Conservation (phyloP, 2,797 vertebrate genomes). For the Vireo griseus region DNA sequence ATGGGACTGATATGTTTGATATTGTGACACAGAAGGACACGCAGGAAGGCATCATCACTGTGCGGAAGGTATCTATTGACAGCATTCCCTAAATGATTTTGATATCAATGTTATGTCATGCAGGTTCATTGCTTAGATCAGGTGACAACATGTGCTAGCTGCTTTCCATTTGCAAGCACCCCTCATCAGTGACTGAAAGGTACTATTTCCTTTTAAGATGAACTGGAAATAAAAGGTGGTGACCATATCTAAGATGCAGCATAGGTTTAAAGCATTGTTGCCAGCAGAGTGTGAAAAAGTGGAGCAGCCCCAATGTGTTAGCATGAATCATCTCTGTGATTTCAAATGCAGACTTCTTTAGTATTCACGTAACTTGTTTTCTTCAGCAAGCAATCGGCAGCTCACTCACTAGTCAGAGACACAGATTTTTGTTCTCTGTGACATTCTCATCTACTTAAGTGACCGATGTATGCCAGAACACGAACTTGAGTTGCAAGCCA, state of each 20-base stretch:
- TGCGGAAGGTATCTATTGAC: constrained; percentile 72
- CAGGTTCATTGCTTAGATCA: neutral
- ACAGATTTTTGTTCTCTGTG: neutral
- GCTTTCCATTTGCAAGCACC: neutral
- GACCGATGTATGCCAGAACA: neutral
- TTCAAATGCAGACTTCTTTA: neutral
- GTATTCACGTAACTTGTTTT: neutral
- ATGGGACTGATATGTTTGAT: constrained; percentile 80
- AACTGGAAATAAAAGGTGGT: neutral
- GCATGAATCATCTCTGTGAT: neutral
- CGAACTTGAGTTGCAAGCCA: neutral
- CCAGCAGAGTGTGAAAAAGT: neutral
- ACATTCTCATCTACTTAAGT: neutral
- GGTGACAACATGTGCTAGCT: neutral
- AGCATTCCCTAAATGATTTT: neutral
- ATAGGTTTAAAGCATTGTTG: neutral
- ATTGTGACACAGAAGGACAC: constrained; percentile 77
- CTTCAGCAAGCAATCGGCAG: neutral
- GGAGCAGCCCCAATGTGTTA: neutral
- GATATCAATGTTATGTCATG: neutral
- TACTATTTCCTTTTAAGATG: neutral
- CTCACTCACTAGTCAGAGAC: neutral
- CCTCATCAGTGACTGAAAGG: neutral
- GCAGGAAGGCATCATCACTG: constrained; percentile 78
- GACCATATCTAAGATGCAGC: neutral